A percentile compares a stretch with the other conserved stretches of the same genome.
Evolutionary conservation across 2,888 invertebrate species (phyloP).

Genomic region (Spisula subtruncata): DNA sequence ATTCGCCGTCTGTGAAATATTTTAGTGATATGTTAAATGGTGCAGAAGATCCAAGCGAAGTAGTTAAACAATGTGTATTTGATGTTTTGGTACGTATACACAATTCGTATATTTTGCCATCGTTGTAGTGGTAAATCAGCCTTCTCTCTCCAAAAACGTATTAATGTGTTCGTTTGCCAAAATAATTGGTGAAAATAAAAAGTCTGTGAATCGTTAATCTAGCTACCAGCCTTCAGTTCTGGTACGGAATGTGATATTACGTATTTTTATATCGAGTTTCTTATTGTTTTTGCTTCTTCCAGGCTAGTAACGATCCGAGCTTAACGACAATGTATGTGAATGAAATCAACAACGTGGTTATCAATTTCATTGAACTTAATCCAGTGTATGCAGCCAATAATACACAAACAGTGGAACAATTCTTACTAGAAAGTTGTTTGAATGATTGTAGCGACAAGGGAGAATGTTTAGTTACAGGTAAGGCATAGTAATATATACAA

Average conservation of each 20-base stretch:
- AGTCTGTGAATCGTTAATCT: too few relatives aligned
- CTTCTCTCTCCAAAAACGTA: too few relatives aligned
- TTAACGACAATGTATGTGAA: not conserved
- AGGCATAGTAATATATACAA: too few relatives aligned
- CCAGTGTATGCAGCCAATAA: conserved; percentile 49
- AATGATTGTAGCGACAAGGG: conserved; percentile 42
- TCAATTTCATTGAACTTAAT: not conserved
- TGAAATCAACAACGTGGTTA: not conserved
- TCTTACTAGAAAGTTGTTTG: conserved; percentile 31
- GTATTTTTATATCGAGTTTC: too few relatives aligned
- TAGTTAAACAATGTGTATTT: conserved; percentile 26
- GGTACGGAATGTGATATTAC: too few relatives aligned
- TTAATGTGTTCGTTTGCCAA: too few relatives aligned
- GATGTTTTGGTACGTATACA: conserved; percentile 15
- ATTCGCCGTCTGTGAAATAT: not conserved
- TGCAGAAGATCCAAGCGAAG: not conserved
- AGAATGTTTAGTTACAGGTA: conserved; percentile 39
- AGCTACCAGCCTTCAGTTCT: too few relatives aligned
- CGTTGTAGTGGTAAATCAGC: too few relatives aligned
- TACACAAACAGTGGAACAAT: conserved; percentile 31
- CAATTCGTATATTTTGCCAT: too few relatives aligned
- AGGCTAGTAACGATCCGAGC: not conserved
- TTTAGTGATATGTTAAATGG: not conserved
- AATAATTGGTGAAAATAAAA: too few relatives aligned
- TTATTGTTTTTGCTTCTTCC: not conserved